phyloP scores from a whole-genome alignment of 2,113 vertebrate species.

The Ptilorrhoa leucosticta region DNA sequence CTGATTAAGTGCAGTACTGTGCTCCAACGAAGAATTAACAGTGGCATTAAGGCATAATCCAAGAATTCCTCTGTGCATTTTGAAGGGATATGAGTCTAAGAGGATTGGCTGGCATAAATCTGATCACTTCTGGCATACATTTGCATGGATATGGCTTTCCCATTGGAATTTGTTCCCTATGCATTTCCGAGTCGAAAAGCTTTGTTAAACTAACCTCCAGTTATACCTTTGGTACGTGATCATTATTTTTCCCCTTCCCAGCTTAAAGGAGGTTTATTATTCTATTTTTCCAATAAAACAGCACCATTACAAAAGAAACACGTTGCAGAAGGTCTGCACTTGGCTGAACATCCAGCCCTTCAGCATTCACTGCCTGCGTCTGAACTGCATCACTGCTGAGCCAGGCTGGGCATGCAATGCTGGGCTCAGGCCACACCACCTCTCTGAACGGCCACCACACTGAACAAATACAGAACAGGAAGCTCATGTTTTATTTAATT shows the following conservation, averaged over 20 bases:
- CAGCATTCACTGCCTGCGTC: not conserved
- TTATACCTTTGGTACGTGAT: not conserved
- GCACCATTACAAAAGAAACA: not conserved
- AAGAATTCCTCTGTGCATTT: constrained; percentile 62
- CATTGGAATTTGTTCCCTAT: constrained; percentile 21
- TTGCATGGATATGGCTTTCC: constrained; percentile 40
- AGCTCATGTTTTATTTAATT: not conserved
- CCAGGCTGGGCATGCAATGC: not conserved
- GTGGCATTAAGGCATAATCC: constrained; percentile 43
- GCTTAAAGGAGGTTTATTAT: not conserved
- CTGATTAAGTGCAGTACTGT: constrained; percentile 37
- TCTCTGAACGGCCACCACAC: not conserved
- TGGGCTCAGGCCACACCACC: not conserved
- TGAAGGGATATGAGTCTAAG: constrained; percentile 56
- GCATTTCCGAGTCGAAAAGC: not conserved
- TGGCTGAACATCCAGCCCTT: not conserved
- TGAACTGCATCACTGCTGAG: not conserved
- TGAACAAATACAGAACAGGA: not conserved
- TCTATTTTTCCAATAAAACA: not conserved
- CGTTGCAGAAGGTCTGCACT: not conserved
- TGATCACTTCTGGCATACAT: constrained; percentile 53
- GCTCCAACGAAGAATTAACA: constrained; percentile 35
- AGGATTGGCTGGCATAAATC: constrained; percentile 63
- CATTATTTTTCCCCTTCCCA: not conserved
- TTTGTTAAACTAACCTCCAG: not conserved